Conservation (phyloP, 1,140 invertebrate species). For the Hypothenemus hampei region DNA sequence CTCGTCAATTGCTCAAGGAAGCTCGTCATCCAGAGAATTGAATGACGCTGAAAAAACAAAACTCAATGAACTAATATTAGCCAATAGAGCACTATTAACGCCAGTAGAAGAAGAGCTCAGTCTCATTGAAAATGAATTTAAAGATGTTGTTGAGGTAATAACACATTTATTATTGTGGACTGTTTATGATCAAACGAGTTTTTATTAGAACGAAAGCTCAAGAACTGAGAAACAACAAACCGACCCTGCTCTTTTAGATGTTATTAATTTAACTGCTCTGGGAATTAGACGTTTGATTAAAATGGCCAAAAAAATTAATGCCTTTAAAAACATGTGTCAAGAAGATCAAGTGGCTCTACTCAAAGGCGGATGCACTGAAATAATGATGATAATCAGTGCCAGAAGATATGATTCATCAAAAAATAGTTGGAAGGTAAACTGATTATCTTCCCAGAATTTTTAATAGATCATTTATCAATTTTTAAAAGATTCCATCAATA, state of each 20-base stretch:
- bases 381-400: conserved; percentile 85
- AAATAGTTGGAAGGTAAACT: conserved; percentile 72
- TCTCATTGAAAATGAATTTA: conserved; percentile 21
- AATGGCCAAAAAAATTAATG: conserved; percentile 85
- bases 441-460: background rate
- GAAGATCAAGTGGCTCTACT: conserved; percentile 85
- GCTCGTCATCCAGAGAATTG: conserved; percentile 59
- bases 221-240: conserved; percentile 25
- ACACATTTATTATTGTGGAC: background rate
- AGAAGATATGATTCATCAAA: conserved; percentile 83
- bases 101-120: conserved; percentile 74
- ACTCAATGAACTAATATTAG: conserved; percentile 75
- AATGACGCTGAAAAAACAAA: conserved; percentile 79
- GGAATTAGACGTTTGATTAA: conserved; percentile 86
- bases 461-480: background rate
- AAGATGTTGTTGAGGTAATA: conserved; percentile 16
- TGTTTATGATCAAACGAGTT: background rate
- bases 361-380: conserved; percentile 85
- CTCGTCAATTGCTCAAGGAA: conserved; percentile 54
- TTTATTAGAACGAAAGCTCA: conserved; percentile 6
- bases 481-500: conserved; percentile 66
- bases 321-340: conserved; percentile 85
- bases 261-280: conserved; percentile 86
- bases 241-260: conserved; percentile 70
- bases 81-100: conserved; percentile 74